Conservation (phyloP, 2,113 vertebrate genomes). For the Romanogobio albipinnatus region DNA sequence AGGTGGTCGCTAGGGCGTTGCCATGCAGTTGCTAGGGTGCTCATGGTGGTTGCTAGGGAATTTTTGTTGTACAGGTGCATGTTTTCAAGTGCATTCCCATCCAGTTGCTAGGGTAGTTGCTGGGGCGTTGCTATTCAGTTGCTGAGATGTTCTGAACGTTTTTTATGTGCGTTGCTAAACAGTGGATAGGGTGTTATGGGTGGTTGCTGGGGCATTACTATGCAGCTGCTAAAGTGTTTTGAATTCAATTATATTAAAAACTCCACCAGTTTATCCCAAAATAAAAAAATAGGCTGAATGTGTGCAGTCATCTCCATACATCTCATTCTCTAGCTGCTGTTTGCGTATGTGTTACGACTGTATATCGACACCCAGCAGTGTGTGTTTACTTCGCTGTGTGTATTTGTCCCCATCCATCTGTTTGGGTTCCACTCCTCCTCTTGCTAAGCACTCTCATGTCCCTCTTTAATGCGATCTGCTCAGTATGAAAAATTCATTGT, state of each 20-base stretch:
- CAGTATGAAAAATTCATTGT: conserved; percentile 75
- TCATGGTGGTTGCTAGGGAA: neutral
- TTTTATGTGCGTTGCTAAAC: neutral
- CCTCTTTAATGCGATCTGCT: conserved; percentile 67
- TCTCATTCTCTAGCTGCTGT: neutral
- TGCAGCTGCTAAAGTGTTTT: neutral
- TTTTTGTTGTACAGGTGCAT: no score
- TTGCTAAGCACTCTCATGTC: conserved; percentile 56
- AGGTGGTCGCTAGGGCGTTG: no score
- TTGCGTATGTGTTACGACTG: conserved; percentile 7
- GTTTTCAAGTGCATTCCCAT: no score
- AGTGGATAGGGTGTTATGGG: neutral
- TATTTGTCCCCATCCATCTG: conserved; percentile 50
- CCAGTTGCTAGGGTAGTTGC: no score
- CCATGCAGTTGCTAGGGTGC: neutral
- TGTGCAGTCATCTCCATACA: neutral
- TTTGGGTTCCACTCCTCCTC: conserved; percentile 32
- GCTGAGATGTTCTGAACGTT: neutral
- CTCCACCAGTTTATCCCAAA: neutral
- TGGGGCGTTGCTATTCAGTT: neutral
- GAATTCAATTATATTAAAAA: neutral
- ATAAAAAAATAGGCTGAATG: neutral
- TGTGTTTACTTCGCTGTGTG: conserved; percentile 10
- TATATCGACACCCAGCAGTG: neutral
- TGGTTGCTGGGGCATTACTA: neutral